These are phyloP conservation scores for Cryptus viduatorius DNA, from an alignment of 2,888 invertebrate species.

Conservation along the genomic window DNA sequence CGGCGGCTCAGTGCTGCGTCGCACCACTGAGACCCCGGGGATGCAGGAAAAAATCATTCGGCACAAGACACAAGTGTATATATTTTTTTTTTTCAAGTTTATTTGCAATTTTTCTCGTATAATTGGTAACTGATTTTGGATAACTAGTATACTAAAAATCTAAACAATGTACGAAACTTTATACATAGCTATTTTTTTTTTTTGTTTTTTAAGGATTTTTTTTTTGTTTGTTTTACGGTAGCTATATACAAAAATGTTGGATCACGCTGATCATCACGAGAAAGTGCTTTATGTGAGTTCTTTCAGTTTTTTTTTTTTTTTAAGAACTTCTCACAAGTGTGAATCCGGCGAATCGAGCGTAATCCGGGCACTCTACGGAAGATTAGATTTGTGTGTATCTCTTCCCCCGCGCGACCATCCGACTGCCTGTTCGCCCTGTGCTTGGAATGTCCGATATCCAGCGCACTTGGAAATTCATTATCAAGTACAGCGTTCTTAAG, in stretches of 20 bases:
- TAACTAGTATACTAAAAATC: slow-evolving; percentile 81
- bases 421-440: slow-evolving; percentile 59
- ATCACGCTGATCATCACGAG: slow-evolving; percentile 68
- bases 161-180: slow-evolving; percentile 83
- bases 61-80: slow-evolving; percentile 1
- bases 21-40: slow-evolving; percentile 4
- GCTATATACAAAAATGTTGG: slow-evolving; percentile 79
- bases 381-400: slow-evolving; percentile 77
- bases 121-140: slow-evolving; percentile 83
- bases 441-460: slow-evolving; percentile 67
- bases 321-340: slow-evolving; percentile 13
- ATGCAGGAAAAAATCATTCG: not conserved
- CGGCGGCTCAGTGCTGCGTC: slow-evolving; percentile 2
- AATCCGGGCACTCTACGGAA: slow-evolving; percentile 76
- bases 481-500: slow-evolving; percentile 60
- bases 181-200: slow-evolving; percentile 78
- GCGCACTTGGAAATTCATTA: slow-evolving; percentile 50
- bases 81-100: slow-evolving; percentile 76
- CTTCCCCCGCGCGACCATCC: slow-evolving; percentile 70
- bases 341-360: slow-evolving; percentile 57
- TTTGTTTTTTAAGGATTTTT: slow-evolving; percentile 54
- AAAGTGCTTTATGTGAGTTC: slow-evolving; percentile 6
- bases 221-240: slow-evolving; percentile 65
- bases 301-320: slow-evolving; percentile 35
- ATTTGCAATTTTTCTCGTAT: slow-evolving; percentile 81